Conservation (phyloP, 2,797 vertebrate species). For the Alectoris magna region DNA sequence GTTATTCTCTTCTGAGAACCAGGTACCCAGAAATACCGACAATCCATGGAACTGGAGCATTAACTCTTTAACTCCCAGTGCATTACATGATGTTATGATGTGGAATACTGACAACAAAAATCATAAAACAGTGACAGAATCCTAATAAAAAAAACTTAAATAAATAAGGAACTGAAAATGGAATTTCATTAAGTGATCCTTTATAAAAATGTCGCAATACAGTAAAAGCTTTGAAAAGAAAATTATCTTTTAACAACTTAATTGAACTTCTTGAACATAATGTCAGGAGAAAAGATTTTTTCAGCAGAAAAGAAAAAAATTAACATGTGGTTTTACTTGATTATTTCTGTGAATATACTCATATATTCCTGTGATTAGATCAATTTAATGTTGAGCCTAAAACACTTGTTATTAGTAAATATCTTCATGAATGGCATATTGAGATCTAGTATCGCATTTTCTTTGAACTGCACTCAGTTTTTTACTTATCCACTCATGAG, state of each 20-base stretch:
- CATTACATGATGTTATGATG: too few relatives aligned
- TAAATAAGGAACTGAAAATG: too few relatives aligned
- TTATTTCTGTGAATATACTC: not conserved
- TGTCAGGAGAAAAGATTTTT: not conserved
- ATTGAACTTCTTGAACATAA: not conserved
- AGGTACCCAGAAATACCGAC: too few relatives aligned
- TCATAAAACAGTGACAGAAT: too few relatives aligned
- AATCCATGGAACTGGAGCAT: too few relatives aligned
- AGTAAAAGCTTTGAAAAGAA: too few relatives aligned
- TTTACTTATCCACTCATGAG: conserved; percentile 4
- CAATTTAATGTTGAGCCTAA: not conserved
- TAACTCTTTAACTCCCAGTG: too few relatives aligned
- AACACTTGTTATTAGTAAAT: not conserved
- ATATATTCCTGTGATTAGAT: not conserved
- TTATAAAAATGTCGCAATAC: too few relatives aligned
- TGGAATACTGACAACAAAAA: too few relatives aligned
- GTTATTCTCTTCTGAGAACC: too few relatives aligned
- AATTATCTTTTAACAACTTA: not conserved
- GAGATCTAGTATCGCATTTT: not conserved
- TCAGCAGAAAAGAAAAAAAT: not conserved
- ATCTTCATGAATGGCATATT: conserved; percentile 8
- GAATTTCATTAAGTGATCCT: too few relatives aligned
- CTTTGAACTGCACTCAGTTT: not conserved
- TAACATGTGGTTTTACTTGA: not conserved
- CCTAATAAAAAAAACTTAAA: too few relatives aligned